Base-by-base conservation (phyloP, 1,140 invertebrate genomes). In the Sitodiplosis mosellana region DNA sequence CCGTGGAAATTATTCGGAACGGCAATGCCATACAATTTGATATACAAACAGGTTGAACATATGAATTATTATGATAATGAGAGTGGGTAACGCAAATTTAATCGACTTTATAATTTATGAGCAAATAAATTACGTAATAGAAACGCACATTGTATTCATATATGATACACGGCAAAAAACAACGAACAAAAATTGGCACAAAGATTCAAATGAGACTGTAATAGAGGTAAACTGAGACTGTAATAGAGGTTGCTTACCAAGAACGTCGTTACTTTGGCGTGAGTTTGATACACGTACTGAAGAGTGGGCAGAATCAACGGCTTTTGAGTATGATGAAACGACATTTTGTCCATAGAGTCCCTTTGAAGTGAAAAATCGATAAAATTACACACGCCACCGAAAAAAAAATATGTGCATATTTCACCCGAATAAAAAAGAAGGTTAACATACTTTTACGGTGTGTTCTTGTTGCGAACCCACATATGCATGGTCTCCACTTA, bases 401-500 rank as follows among this genome's bases (percentile, higher is more conserved):
- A 38, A 38, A n/a, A n/a, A n/a, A n/a, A n/a, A n/a, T n/a, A n/a
- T 38, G 5, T 38, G 12, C 15, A 38, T n/a, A 38, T 38, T 17
- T 14, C 36, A n/a, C 36, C 2, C 5, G 5, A 38, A 38, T 38
- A 12, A 5, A n/a, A 34, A 34, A 8, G 14, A 34, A 8, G 14
- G 14, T n/a, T 14, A 17, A 20, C 19, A 21, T 38, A 47, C 46
- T 34, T 71, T 71, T 18, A 72, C 64, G n/a, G 71, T 73, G n/a
- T 66, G 69, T 52, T 73, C 69, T 50, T 71, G 68, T 45, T n/a
- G n/a, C n/a, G 64, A 67, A 51, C 61, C 71, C 22, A 73, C 61
- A 49, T 65, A 68, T 33, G 59, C 65, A 44, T 63, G 61, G 43
- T 69, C 69, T 2, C 59, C 59, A 33, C 68, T 64, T 27, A 66